These are phyloP conservation scores for Morelia viridis DNA, from an alignment of 2,797 vertebrate species.

Conservation along the genomic window DNA sequence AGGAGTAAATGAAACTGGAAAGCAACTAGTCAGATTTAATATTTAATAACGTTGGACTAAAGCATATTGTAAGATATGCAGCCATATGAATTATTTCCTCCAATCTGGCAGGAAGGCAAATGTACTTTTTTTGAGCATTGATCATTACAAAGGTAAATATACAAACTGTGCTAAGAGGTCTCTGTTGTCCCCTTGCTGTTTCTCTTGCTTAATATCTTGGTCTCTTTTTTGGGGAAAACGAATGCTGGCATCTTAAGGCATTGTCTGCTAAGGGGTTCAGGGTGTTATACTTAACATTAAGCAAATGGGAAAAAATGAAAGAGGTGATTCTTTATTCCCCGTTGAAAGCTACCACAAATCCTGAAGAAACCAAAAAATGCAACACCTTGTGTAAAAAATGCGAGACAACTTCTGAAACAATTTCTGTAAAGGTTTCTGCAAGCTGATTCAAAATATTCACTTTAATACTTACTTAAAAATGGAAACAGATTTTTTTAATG, in stretches of 20 bases:
- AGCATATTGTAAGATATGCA: no score
- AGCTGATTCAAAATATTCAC: neutral
- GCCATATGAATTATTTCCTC: no score
- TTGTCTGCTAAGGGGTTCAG: neutral
- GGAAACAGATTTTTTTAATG: neutral
- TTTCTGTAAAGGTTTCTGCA: neutral
- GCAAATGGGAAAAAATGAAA: neutral
- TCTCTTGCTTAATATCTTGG: no score
- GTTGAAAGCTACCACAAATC: neutral
- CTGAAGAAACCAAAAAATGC: neutral
- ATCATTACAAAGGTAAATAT: no score
- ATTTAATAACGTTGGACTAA: no score
- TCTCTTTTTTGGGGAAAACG: constrained; percentile 30
- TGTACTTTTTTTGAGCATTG: no score
- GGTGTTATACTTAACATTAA: neutral
- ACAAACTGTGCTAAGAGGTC: no score
- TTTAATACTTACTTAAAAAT: neutral
- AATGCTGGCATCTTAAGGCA: constrained; percentile 59
- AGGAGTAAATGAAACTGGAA: no score
- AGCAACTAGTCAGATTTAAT: no score
- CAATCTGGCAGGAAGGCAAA: no score
- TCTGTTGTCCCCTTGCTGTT: no score
- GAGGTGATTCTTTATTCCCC: neutral
- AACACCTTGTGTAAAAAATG: neutral
- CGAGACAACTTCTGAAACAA: neutral